Evolutionary conservation across 2,113 vertebrate genomes (phyloP), one percentile per base, ranked within the genome.

Genomic region (Symphodus melops): DNA sequence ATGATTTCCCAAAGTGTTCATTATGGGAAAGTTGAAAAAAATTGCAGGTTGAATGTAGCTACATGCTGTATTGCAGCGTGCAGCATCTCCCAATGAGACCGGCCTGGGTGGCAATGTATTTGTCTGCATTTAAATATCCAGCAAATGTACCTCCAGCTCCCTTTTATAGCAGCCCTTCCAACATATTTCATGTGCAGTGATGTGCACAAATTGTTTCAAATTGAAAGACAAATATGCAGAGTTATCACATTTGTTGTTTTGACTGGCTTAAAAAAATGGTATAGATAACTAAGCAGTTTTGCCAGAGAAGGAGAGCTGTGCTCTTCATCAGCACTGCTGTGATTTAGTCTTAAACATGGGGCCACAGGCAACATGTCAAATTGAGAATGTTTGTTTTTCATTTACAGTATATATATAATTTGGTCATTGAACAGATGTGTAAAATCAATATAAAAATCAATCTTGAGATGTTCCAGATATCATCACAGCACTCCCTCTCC

Each of bases 131-230:
- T 64, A 37, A 70, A 62, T 11, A 23, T 2, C 16, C 41, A 8
- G 19, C 64, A 52, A 52, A 66, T 12, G 39, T 55, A 13, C 42
- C 54, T 4, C 64, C 42, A 46, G n/a, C 42, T 39, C 13, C 25
- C 8, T 4, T 21, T 56, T 79, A 20, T 33, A 23, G 13, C 23
- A 69, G 23, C 21, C 12, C 13, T 37, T 41, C 78, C 71, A 57
- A 51, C 49, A 57, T 3, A 23, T 73, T 66, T 64, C 49, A 44
- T 65, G 63, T 73, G 75, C 68, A 70, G n/a, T 54, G 62, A 75
- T 62, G 0, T 66, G 78, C 19, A 8, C 33, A 39, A 44, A 37
- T 53, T 66, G 37, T 68, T 81, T 84, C 71, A 64, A 81, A 77
- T 77, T 77, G 56, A 44, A 37, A 77, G 69, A 67, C 71, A 63